Percentiles rank a stretch among this genome's conserved stretches.
These are phyloP conservation scores for Rhagoletis zephyria DNA, from an alignment of 1,140 invertebrate species.

Conservation along the genomic window DNA sequence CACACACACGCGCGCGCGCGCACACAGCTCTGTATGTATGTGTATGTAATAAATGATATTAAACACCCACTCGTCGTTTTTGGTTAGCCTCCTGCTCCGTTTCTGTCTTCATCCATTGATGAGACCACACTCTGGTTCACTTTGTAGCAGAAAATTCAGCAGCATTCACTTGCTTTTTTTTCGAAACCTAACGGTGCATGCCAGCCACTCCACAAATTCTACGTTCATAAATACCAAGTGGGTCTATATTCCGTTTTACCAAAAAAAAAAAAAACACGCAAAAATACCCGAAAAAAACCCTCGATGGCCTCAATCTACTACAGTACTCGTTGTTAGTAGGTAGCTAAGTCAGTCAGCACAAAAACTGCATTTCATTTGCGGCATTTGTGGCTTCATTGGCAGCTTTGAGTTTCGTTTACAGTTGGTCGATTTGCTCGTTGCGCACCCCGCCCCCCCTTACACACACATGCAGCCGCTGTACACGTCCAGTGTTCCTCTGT, in stretches of 20 bases:
- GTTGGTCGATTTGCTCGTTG: constrained; percentile 6
- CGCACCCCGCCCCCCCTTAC: background rate
- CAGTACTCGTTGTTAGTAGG: no score
- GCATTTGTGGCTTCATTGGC: background rate
- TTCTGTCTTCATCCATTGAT: background rate
- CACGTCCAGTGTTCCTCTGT: background rate
- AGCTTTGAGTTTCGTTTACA: background rate
- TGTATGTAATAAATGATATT: background rate
- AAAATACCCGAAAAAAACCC: background rate
- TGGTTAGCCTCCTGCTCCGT: background rate
- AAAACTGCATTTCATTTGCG: background rate
- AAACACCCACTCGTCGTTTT: background rate
- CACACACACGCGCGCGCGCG: background rate
- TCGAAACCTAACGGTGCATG: no score
- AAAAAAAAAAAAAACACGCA: background rate
- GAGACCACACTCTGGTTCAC: background rate
- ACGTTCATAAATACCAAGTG: no score
- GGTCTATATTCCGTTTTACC: background rate
- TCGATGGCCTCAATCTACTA: no score
- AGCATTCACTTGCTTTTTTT: no score
- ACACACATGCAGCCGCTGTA: background rate
- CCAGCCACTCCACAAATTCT: no score
- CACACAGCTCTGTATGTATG: background rate
- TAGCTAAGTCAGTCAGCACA: no score
- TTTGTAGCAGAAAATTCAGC: no score